Conservation (phyloP, 1,140 invertebrate genomes). For the Drosophila chauvacae region DNA sequence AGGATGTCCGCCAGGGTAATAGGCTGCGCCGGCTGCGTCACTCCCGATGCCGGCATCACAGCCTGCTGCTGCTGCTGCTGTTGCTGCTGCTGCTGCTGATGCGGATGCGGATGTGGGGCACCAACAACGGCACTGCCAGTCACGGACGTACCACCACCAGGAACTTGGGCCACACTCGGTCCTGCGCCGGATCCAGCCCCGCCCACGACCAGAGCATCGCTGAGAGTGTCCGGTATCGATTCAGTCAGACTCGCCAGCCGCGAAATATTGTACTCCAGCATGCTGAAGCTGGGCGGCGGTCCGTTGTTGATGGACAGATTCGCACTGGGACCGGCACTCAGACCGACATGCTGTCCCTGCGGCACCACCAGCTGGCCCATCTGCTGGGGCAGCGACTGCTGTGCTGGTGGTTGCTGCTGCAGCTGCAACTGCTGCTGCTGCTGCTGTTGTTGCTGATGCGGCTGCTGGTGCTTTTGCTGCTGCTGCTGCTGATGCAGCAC, state of each 20-base stretch:
- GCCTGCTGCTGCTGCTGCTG: conserved; percentile 80
- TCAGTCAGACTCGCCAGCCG: conserved; percentile 92
- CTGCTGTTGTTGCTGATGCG: conserved; percentile 45
- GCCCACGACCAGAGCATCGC: conserved; percentile 81
- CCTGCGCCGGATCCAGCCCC: conserved; percentile 37
- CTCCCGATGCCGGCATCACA: conserved; percentile 65
- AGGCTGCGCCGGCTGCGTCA: conserved; percentile 78
- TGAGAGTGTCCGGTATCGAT: conserved; percentile 85
- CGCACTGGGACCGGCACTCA: conserved; percentile 47
- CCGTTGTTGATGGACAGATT: conserved; percentile 49
- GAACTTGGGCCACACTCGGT: conserved; percentile 33
- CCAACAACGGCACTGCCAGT: conserved; percentile 78
- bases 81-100: conserved; percentile 4
- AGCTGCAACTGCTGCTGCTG: conserved; percentile 45
- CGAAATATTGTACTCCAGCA: conserved; percentile 93
- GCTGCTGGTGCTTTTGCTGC: conserved; percentile 27
- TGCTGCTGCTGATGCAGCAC: conserved; percentile 40
- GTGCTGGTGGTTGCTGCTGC: conserved; percentile 43
- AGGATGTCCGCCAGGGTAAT: conserved; percentile 91
- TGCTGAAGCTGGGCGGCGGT: conserved; percentile 85
- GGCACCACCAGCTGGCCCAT: conserved; percentile 57
- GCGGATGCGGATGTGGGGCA: conserved; percentile 15
- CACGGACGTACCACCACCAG: conserved; percentile 43
- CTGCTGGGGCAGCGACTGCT: conserved; percentile 48
- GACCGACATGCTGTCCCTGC: conserved; percentile 66